phyloP scores from a whole-genome alignment of 2,797 vertebrate species.

The Saxicola maurus region DNA sequence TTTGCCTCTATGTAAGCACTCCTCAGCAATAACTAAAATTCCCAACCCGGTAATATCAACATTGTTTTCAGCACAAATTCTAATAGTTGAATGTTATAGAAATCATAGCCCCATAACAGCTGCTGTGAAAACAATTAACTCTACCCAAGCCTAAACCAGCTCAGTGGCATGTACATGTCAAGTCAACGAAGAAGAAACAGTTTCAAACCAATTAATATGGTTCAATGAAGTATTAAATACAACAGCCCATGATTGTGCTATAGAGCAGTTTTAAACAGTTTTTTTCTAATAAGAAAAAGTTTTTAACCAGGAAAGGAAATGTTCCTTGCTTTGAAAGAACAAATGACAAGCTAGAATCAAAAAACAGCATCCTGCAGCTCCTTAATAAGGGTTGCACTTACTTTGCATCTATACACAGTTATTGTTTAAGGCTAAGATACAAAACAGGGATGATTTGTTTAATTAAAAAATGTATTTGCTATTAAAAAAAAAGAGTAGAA shows the following conservation, averaged over 20 bases:
- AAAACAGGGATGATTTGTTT: background rate
- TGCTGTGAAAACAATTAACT: background rate
- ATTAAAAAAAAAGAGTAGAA: background rate
- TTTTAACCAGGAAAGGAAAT: background rate
- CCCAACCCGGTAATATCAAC: background rate
- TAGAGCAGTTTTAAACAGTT: background rate
- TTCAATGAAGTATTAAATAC: background rate
- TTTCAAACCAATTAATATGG: background rate
- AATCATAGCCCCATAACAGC: background rate
- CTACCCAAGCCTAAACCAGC: background rate
- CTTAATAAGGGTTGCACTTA: background rate
- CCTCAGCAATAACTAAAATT: background rate
- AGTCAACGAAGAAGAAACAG: background rate
- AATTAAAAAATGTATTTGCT: background rate
- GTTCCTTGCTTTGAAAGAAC: background rate
- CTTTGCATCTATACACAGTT: background rate
- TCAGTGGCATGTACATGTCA: background rate
- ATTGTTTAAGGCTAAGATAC: background rate
- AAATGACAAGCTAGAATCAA: background rate
- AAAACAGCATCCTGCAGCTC: background rate
- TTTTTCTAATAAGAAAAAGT: background rate
- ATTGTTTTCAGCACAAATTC: background rate
- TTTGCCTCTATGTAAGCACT: background rate
- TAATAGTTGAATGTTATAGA: background rate
- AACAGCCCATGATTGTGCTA: background rate